Conservation (phyloP, 1,140 invertebrate genomes). For the Drosophila triauraria region DNA sequence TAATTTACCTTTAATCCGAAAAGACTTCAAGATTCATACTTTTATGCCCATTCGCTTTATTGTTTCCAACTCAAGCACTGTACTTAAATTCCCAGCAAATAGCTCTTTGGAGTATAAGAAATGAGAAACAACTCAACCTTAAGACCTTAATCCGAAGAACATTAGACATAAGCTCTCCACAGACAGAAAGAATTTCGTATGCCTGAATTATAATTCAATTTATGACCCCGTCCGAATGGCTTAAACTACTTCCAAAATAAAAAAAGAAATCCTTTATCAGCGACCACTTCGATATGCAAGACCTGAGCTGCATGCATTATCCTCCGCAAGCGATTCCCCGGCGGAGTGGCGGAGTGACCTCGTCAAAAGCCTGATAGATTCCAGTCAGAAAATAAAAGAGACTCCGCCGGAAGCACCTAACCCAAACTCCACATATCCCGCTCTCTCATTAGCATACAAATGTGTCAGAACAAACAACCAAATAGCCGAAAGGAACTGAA, state of each 20-base stretch:
- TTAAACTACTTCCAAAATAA: slow-evolving; percentile 34
- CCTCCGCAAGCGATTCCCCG: slow-evolving; percentile 31
- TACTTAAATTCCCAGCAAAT: slow-evolving; percentile 19
- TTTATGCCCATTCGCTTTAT: slow-evolving; percentile 7
- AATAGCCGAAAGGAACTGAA: slow-evolving; percentile 59
- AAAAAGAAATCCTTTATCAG: slow-evolving; percentile 43
- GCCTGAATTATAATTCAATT: slow-evolving; percentile 57
- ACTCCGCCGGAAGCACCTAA: slow-evolving; percentile 66
- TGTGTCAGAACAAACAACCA: slow-evolving; percentile 80
- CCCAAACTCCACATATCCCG: slow-evolving; percentile 21
- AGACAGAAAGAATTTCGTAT: slow-evolving; percentile 27
- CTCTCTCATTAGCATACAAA: slow-evolving; percentile 77
- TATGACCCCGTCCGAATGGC: slow-evolving; percentile 33
- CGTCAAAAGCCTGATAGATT: slow-evolving; percentile 54
- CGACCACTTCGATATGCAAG: slow-evolving; percentile 52
- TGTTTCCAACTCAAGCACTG: slow-evolving; percentile 17
- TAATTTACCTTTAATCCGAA: slow-evolving; percentile 1
- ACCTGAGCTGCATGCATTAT: slow-evolving; percentile 51
- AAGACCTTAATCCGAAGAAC: slow-evolving; percentile 42
- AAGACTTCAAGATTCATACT: slow-evolving; percentile 6
- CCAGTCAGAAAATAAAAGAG: slow-evolving; percentile 37
- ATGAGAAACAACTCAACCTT: background rate
- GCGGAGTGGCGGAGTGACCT: slow-evolving; percentile 27
- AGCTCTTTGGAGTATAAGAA: background rate
- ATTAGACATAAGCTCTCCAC: slow-evolving; percentile 34